Conservation (phyloP, 1,140 invertebrate species). For the Sitodiplosis mosellana region DNA sequence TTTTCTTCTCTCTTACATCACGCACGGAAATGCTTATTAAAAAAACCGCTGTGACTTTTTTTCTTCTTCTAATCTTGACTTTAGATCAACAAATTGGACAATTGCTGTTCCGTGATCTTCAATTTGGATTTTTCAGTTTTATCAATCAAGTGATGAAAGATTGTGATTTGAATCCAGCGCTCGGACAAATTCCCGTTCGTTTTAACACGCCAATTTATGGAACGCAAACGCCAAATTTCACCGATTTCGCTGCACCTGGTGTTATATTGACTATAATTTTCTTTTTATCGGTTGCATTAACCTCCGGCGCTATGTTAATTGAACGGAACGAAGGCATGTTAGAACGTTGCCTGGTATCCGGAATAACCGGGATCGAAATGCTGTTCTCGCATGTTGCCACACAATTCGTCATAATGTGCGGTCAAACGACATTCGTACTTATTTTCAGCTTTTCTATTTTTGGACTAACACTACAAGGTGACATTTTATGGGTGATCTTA, state of each 20-base stretch:
- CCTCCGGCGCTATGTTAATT: slow-evolving; percentile 75
- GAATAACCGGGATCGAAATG: slow-evolving; percentile 51
- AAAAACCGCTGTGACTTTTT: slow-evolving; percentile 7
- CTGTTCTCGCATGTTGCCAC: slow-evolving; percentile 68
- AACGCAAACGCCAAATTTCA: slow-evolving; percentile 64
- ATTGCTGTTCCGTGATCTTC: slow-evolving; percentile 53
- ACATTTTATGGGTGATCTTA: slow-evolving; percentile 50
- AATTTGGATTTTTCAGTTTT: slow-evolving; percentile 54
- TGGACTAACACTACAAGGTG: slow-evolving; percentile 59
- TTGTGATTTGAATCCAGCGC: slow-evolving; percentile 50
- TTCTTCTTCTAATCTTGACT: slow-evolving; percentile 14
- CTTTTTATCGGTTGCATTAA: slow-evolving; percentile 82
- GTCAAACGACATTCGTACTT: slow-evolving; percentile 67
- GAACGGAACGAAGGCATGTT: slow-evolving; percentile 81
- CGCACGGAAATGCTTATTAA: background rate
- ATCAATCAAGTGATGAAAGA: slow-evolving; percentile 38
- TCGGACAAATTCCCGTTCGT: slow-evolving; percentile 54
- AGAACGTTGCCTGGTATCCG: slow-evolving; percentile 70
- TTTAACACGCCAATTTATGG: slow-evolving; percentile 77
- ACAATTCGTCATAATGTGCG: slow-evolving; percentile 72
- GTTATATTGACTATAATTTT: slow-evolving; percentile 87
- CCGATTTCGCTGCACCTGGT: slow-evolving; percentile 86
- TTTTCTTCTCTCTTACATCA: background rate
- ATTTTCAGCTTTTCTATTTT: slow-evolving; percentile 69
- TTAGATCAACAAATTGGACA: slow-evolving; percentile 82